phyloP scores from a whole-genome alignment of 2,113 vertebrate genomes.

The Pseudolaguvia tuberculata region DNA sequence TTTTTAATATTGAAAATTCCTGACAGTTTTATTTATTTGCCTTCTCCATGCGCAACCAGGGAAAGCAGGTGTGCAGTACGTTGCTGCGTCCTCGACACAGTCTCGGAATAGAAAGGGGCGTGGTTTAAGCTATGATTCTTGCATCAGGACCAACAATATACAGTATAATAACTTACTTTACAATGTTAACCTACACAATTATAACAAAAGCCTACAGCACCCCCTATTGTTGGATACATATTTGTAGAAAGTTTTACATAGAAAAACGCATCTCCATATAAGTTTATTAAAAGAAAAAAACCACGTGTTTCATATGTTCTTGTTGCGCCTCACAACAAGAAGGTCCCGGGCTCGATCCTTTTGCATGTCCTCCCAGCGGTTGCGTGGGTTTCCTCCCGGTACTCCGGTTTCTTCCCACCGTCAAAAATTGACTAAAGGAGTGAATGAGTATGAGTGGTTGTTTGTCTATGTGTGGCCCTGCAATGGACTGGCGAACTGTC shows the following conservation, averaged over 20 bases:
- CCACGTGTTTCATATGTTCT: too few relatives aligned
- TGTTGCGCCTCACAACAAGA: too few relatives aligned
- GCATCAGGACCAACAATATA: conserved; percentile 64
- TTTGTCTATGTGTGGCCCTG: too few relatives aligned
- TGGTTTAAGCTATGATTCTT: conserved; percentile 42
- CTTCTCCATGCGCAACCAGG: conserved; percentile 33
- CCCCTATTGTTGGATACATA: background rate
- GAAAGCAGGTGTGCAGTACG: conserved; percentile 41
- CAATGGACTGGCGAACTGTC: too few relatives aligned
- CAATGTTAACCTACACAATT: background rate
- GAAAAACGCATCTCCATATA: background rate
- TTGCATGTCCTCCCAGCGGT: too few relatives aligned
- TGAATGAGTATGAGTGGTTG: too few relatives aligned
- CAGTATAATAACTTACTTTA: background rate
- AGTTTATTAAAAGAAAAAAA: background rate
- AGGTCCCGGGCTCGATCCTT: too few relatives aligned
- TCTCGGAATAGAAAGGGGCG: conserved; percentile 41
- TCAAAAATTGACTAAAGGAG: too few relatives aligned
- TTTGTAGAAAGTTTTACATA: background rate
- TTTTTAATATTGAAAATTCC: background rate
- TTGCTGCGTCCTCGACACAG: conserved; percentile 42
- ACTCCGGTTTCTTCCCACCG: too few relatives aligned
- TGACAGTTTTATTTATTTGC: background rate
- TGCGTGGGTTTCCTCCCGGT: too few relatives aligned
- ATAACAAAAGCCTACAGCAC: background rate